Base-by-base conservation (phyloP, 1,140 invertebrate genomes). In the Macrosteles quadrilineatus region DNA sequence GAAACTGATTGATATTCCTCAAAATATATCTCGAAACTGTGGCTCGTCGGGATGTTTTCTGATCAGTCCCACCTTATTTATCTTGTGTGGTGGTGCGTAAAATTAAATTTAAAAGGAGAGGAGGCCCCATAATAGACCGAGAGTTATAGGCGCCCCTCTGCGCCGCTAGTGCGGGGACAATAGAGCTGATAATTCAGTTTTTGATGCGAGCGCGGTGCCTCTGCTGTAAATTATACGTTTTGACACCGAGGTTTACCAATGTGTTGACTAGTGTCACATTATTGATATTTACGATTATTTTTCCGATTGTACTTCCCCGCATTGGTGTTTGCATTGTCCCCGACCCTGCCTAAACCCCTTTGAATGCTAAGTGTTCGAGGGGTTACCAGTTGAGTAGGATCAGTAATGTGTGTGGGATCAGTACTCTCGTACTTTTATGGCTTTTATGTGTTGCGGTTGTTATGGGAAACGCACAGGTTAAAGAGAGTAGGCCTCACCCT, bases 251-350 rank as follows among this genome's bases (percentile, higher is more conserved):
- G 47, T 50, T 21, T 19, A 50, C 47, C 47, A 19, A 4, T 9
- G 47, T 50, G 47, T 50, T 50, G 47, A 50, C 47, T 50, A 4
- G 6, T 50, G 47, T 50, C 47, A 3, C 47, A 50, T 50, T 21
- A 50, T 19, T 21, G 21, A 50, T 50, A 50, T 50, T 50, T 50
- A 50, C 47, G 47, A 50, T 50, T 50, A 50, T 50, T 50, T 50
- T 50, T 36, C 32, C 14, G n/a, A 50, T 50, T 50, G 47, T 50
- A 6, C 14, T 19, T 19, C 6, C 21, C 47, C 47, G 4, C 47
- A 40, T 40, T 4, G 21, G n/a, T 50, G 47, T 50, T 50, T 50
- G 47, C 47, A 11, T 50, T 50, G 47, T 50, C 21, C 2, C 47
- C 47, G 2, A 17, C 36, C 36, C 6, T n/a, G 4, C 47, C 47